These are phyloP conservation scores for Spisula solida DNA, from an alignment of 2,888 invertebrate genomes.

Conservation along the genomic window DNA sequence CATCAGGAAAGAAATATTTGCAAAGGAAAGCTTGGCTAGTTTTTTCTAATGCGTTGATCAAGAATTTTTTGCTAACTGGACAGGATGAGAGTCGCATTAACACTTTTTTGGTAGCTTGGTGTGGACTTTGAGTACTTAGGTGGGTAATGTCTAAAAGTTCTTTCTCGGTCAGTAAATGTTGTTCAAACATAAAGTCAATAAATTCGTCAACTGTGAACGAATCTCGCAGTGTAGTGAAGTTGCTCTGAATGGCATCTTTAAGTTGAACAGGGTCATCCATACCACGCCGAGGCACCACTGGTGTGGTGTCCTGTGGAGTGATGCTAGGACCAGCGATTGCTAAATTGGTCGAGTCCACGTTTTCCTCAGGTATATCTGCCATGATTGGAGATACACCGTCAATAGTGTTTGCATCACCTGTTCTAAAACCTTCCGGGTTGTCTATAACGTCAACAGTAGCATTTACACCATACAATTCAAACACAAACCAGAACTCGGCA, in stretches of 20 bases:
- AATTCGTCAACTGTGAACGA: slow-evolving; percentile 39
- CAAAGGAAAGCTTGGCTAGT: slow-evolving; percentile 38
- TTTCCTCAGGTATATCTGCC: background rate
- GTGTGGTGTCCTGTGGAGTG: background rate
- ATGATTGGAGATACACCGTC: background rate
- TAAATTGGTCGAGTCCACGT: background rate
- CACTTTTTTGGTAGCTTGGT: slow-evolving; percentile 31
- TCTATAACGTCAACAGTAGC: slow-evolving; percentile 35
- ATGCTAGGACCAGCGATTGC: background rate
- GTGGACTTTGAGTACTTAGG: background rate
- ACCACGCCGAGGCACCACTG: background rate
- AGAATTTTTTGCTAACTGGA: slow-evolving; percentile 46
- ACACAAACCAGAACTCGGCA: slow-evolving; percentile 48
- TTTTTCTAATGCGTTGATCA: slow-evolving; percentile 29
- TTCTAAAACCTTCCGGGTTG: background rate
- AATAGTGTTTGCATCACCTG: background rate
- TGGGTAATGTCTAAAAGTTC: slow-evolving; percentile 15
- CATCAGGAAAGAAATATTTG: slow-evolving; percentile 41
- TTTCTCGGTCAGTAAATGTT: slow-evolving; percentile 26
- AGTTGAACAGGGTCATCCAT: slow-evolving; percentile 36
- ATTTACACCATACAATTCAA: slow-evolving; percentile 59
- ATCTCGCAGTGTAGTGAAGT: slow-evolving; percentile 49
- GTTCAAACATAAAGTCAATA: slow-evolving; percentile 48
- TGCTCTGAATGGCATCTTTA: slow-evolving; percentile 41
- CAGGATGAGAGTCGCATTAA: slow-evolving; percentile 26